Evolutionary conservation across 2,888 invertebrate genomes (phyloP).

Genomic region (Nomada hirtipes): DNA sequence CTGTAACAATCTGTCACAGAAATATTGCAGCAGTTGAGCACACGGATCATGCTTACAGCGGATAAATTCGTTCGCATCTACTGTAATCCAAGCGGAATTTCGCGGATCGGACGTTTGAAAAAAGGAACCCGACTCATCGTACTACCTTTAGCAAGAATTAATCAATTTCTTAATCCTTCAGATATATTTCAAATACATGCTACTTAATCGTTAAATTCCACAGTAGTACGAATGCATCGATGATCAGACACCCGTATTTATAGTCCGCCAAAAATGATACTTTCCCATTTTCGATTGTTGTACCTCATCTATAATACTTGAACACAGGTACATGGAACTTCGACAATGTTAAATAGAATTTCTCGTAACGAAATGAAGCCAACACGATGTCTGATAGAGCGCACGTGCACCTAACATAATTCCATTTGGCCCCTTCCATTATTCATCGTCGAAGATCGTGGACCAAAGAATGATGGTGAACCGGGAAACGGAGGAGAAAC

Average conservation of each 20-base stretch:
- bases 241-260: no score
- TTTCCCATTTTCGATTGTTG: no score
- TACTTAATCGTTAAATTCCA: no score
- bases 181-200: no score
- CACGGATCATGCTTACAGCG: slow-evolving; percentile 29
- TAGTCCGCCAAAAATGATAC: no score
- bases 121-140: no score
- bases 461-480: slow-evolving; percentile 41
- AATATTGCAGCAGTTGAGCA: slow-evolving; percentile 47
- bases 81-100: slow-evolving; percentile 9
- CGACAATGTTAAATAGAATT: slow-evolving; percentile 24
- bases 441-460: slow-evolving; percentile 48
- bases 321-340: background rate
- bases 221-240: no score
- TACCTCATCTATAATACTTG: background rate
- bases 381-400: slow-evolving; percentile 15
- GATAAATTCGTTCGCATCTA: slow-evolving; percentile 33
- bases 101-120: slow-evolving; percentile 6
- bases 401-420: slow-evolving; percentile 48
- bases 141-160: no score
- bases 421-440: slow-evolving; percentile 42
- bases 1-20: slow-evolving; percentile 63
- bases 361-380: background rate
- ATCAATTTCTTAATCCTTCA: no score
- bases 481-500: background rate